A percentile compares a stretch with the other conserved stretches of the same genome.
These are phyloP conservation scores for Mesocentrotus franciscanus DNA, from an alignment of 53 echinoderm and acorn worm genomes.

Conservation along the genomic window DNA sequence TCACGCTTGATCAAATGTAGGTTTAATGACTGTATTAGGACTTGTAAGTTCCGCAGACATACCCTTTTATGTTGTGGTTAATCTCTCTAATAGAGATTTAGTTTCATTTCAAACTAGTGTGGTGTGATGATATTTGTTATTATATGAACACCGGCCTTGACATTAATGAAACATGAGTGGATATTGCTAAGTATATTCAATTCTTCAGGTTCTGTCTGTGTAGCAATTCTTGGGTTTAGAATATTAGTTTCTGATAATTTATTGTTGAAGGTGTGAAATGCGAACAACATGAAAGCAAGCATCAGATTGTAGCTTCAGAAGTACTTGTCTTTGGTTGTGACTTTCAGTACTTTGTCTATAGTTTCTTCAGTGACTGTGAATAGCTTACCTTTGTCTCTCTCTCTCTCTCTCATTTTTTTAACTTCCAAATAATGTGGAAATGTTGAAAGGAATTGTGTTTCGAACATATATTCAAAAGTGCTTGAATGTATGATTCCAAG, in stretches of 20 bases:
- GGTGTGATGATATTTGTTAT: not conserved
- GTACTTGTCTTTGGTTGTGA: not conserved
- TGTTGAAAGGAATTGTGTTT: not conserved
- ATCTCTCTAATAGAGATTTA: not conserved
- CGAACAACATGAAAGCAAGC: not conserved
- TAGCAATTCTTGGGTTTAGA: not conserved
- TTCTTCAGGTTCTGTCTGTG: not conserved
- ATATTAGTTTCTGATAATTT: not conserved
- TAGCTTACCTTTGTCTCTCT: not conserved
- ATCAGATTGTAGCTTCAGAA: too few relatives aligned
- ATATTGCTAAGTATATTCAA: not conserved
- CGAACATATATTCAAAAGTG: not conserved
- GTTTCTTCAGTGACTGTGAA: not conserved
- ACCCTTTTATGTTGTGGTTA: not conserved
- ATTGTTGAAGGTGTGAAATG: not conserved
- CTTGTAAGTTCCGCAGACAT: not conserved
- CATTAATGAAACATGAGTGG: not conserved
- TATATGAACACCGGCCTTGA: not conserved
- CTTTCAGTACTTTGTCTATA: not conserved
- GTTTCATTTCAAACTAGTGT: not conserved
- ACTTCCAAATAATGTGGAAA: not conserved
- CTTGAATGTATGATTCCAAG: not conserved
- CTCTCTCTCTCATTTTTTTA: too few relatives aligned
- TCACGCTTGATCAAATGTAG: constrained; percentile 25
- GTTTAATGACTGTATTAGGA: not conserved